Conservation (phyloP, 1,140 invertebrate species). For the Philotrypesis tridentata region DNA sequence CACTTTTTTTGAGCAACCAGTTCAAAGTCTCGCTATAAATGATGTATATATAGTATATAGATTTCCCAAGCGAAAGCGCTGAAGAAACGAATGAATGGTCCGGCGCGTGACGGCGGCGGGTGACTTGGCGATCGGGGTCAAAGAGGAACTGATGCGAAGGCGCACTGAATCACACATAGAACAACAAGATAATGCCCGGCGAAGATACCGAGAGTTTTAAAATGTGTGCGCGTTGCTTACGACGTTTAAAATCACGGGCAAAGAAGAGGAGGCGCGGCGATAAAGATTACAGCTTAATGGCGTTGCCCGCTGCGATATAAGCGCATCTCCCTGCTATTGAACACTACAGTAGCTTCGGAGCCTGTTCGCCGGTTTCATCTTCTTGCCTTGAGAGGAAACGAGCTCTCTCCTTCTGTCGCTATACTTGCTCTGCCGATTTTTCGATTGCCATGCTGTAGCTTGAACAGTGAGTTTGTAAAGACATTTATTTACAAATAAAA, state of each 20-base stretch:
- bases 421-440: not conserved
- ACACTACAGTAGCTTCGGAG: constrained; percentile 13
- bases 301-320: constrained; percentile 37
- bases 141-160: constrained; percentile 45
- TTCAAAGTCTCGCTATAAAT: not conserved
- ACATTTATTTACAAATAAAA: not conserved
- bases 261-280: constrained; percentile 35
- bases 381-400: not conserved
- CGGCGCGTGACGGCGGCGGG: no score
- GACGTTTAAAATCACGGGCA: constrained; percentile 3
- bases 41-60: no score
- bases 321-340: constrained; percentile 2
- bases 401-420: not conserved
- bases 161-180: constrained; percentile 24
- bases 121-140: constrained; percentile 26
- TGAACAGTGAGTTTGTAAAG: not conserved
- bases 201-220: constrained; percentile 17
- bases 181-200: constrained; percentile 39
- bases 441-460: not conserved
- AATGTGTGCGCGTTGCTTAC: not conserved
- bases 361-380: not conserved
- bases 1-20: no score
- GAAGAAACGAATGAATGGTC: not conserved
- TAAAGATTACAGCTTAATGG: constrained; percentile 40
- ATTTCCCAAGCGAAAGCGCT: not conserved